A percentile compares a stretch with the other conserved stretches of the same genome.
Evolutionary conservation across 2,888 invertebrate genomes (phyloP).

Genomic region (Spilarctia lutea): DNA sequence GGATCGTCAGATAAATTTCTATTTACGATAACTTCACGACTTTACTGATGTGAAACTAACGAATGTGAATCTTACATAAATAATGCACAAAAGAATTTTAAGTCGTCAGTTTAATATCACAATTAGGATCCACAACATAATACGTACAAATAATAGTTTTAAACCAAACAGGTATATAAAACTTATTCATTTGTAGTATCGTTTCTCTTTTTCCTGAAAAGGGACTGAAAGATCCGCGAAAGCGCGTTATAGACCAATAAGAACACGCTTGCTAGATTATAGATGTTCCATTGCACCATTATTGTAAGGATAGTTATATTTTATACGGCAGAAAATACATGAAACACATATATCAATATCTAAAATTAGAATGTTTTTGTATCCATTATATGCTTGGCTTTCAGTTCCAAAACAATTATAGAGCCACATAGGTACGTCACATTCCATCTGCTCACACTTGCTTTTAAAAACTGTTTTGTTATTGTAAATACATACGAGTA

Average conservation of each 20-base stretch:
- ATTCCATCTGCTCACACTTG: not conserved
- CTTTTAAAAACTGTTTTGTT: slow-evolving; percentile 7
- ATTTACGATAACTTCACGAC: no score
- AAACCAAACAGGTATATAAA: not conserved
- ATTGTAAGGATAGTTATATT: no score
- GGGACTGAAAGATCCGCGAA: no score
- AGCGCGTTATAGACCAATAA: no score
- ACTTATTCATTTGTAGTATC: not conserved
- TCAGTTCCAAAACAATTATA: not conserved
- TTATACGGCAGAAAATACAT: not conserved
- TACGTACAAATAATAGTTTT: no score
- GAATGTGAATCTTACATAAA: no score
- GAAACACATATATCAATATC: not conserved
- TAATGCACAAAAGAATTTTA: not conserved
- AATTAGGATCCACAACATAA: no score
- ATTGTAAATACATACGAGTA: not conserved
- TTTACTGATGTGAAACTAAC: no score
- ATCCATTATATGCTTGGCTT: not conserved
- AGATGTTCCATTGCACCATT: not conserved
- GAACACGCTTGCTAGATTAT: not conserved
- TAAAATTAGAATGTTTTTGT: not conserved
- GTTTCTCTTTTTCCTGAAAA: not conserved
- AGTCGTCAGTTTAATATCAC: no score
- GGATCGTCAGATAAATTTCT: not conserved
- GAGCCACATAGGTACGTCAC: not conserved